phyloP scores from a whole-genome alignment of 2,888 invertebrate species.

The Oligia strigilis region DNA sequence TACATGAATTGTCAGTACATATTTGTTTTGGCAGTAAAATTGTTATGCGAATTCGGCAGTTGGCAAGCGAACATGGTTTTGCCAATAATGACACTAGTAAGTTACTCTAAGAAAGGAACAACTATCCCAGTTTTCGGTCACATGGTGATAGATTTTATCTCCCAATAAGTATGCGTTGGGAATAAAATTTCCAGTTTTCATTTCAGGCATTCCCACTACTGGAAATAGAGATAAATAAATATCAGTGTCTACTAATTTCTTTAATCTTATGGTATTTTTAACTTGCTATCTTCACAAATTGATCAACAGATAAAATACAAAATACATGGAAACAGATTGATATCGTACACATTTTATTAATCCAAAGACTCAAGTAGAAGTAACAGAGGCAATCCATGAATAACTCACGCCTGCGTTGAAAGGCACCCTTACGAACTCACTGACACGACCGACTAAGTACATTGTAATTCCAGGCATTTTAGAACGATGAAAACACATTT shows the following conservation, averaged over 20 bases:
- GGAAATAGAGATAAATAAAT: conserved; percentile 54
- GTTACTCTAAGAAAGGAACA: conserved; percentile 27
- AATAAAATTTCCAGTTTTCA: conserved; percentile 43
- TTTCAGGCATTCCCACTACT: conserved; percentile 49
- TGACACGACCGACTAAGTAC: conserved; percentile 65
- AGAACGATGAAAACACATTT: conserved; percentile 82
- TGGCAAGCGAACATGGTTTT: conserved; percentile 49
- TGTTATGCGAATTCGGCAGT: conserved; percentile 47
- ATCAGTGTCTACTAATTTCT: conserved; percentile 55
- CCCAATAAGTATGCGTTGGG: conserved; percentile 26
- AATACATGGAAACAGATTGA: conserved; percentile 49
- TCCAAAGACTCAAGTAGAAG: conserved; percentile 46
- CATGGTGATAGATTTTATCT: conserved; percentile 46
- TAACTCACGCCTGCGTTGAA: conserved; percentile 66
- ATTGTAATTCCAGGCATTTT: conserved; percentile 77
- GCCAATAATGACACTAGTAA: conserved; percentile 40
- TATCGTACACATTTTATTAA: conserved; percentile 54
- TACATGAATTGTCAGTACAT: conserved; percentile 18
- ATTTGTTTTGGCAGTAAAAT: conserved; percentile 49
- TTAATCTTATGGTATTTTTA: conserved; percentile 39
- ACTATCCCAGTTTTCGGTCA: conserved; percentile 26
- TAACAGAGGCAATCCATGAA: conserved; percentile 58
- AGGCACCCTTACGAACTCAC: conserved; percentile 70
- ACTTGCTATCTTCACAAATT: conserved; percentile 32
- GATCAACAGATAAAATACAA: conserved; percentile 46